Conservation (phyloP, 1,140 invertebrate species). For the Harlomillsia oculata region DNA sequence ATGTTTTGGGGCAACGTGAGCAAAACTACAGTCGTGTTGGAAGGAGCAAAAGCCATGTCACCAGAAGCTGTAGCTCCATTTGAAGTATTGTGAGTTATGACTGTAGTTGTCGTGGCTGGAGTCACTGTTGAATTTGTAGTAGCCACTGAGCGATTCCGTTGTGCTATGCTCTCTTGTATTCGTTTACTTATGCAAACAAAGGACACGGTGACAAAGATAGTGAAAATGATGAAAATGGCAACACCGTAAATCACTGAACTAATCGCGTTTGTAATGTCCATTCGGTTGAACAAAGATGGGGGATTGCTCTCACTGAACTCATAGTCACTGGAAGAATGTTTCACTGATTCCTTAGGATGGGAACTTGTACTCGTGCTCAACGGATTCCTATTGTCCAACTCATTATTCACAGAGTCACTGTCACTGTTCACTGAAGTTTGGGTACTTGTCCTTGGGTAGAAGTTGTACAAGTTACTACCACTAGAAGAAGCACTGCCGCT, state of each 20-base stretch:
- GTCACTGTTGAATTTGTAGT: conserved; percentile 3
- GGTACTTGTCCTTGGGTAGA: too few relatives aligned
- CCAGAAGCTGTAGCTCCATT: background rate
- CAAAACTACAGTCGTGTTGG: conserved; percentile 19
- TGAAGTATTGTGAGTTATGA: conserved; percentile 7
- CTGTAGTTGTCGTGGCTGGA: conserved; percentile 15
- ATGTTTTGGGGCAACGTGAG: conserved; percentile 17
- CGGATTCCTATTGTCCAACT: too few relatives aligned
- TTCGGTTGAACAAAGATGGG: conserved; percentile 10
- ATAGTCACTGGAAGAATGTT: background rate
- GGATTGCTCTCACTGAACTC: conserved; percentile 9
- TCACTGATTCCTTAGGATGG: background rate
- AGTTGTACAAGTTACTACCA: too few relatives aligned
- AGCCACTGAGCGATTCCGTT: background rate
- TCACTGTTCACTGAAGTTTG: too few relatives aligned
- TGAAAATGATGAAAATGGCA: conserved; percentile 22
- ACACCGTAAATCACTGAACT: conserved; percentile 24
- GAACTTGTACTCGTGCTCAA: too few relatives aligned
- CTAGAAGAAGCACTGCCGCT: too few relatives aligned
- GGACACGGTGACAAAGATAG: conserved; percentile 17
- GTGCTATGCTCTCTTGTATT: conserved; percentile 15
- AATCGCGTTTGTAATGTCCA: conserved; percentile 19
- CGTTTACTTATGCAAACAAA: conserved; percentile 15
- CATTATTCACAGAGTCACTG: too few relatives aligned
- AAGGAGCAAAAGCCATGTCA: conserved; percentile 10